Conservation (phyloP, 2,113 vertebrate species). For the Girardinichthys multiradiatus region DNA sequence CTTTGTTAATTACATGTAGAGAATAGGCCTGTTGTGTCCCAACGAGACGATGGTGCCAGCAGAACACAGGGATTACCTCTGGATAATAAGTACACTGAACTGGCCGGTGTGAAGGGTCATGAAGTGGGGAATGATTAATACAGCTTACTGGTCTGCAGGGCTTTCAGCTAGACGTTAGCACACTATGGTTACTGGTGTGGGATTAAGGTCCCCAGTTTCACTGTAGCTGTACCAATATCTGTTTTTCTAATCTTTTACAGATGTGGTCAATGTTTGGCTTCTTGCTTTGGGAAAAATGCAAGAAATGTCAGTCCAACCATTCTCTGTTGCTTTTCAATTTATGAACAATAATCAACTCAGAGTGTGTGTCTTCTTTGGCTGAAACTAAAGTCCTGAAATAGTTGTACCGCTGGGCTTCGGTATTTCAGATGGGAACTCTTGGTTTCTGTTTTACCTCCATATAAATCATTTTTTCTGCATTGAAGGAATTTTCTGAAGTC, state of each 20-base stretch:
- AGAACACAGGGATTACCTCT: conserved; percentile 68
- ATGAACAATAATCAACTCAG: conserved; percentile 45
- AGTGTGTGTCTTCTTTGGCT: conserved; percentile 43
- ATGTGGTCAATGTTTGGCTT: conserved; percentile 35
- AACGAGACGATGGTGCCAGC: conserved; percentile 60
- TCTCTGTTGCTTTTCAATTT: conserved; percentile 40
- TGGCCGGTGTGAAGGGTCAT: conserved; percentile 47
- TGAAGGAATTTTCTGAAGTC: background rate
- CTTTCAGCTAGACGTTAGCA: conserved; percentile 33
- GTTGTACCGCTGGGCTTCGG: conserved; percentile 7
- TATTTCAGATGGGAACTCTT: conserved; percentile 14
- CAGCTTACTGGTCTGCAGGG: conserved; percentile 46
- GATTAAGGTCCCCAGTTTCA: conserved; percentile 20
- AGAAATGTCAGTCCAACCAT: conserved; percentile 32
- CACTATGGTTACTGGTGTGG: too few species aligned
- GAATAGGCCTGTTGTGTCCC: conserved; percentile 71
- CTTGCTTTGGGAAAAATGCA: conserved; percentile 36
- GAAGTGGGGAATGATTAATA: conserved; percentile 66
- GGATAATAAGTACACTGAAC: conserved; percentile 55
- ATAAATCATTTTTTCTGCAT: background rate
- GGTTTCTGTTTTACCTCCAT: background rate
- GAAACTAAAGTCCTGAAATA: conserved; percentile 26
- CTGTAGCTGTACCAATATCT: conserved; percentile 24
- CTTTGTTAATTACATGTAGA: conserved; percentile 65
- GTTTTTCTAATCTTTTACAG: conserved; percentile 14